A percentile compares a stretch with the other conserved stretches of the same genome.
Conservation (phyloP, 2,888 invertebrate species). For the Fragum fragum region DNA sequence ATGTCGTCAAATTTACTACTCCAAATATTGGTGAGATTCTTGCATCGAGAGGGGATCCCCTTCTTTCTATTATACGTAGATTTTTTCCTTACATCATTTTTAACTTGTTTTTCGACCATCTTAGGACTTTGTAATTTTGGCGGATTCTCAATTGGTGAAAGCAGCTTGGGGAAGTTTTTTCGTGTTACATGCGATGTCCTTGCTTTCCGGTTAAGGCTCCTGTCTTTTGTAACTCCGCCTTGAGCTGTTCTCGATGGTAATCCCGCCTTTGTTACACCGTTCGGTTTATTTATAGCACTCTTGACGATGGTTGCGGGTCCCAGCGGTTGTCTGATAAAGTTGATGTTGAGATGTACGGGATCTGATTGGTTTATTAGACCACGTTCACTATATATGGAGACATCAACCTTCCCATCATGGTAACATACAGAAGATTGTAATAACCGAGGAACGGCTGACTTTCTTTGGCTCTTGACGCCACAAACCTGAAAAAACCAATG, state of each 20-base stretch:
- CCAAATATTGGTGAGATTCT: not conserved
- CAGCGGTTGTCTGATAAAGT: constrained; percentile 48
- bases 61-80: not conserved
- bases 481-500: not conserved
- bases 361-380: constrained; percentile 37
- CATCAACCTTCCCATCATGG: constrained; percentile 63
- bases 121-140: not conserved
- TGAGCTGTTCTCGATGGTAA: not conserved
- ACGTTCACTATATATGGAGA: constrained; percentile 60
- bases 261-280: not conserved
- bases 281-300: not conserved
- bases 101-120: not conserved
- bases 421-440: constrained; percentile 64
- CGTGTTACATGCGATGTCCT: not conserved
- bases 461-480: constrained; percentile 9
- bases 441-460: constrained; percentile 54
- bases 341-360: constrained; percentile 67
- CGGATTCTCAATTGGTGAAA: not conserved
- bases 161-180: not conserved
- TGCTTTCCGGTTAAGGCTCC: not conserved
- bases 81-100: not conserved
- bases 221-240: not conserved
- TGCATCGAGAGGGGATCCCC: not conserved
- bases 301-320: not conserved
- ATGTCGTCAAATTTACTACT: not conserved